phyloP scores from a whole-genome alignment of 2,888 invertebrate species.

The Embidobia sp. region DNA sequence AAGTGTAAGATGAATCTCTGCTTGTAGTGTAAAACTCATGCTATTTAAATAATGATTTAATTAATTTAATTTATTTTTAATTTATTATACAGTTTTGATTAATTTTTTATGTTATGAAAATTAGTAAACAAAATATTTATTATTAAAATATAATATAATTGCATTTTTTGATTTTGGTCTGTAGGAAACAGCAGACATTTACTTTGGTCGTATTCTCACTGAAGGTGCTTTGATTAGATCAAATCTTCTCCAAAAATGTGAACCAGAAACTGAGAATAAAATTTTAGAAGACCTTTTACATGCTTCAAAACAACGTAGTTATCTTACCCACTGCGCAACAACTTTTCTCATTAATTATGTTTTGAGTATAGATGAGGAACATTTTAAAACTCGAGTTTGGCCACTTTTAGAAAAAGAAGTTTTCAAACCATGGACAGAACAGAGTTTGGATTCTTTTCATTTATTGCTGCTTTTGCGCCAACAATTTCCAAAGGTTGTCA shows the following conservation, averaged over 20 bases:
- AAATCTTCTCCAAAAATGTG: constrained; percentile 83
- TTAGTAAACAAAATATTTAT: too few relatives aligned
- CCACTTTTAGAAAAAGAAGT: constrained; percentile 84
- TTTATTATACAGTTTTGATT: not conserved
- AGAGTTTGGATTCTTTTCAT: constrained; percentile 86
- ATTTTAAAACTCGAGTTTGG: constrained; percentile 84
- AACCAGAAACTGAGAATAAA: constrained; percentile 82
- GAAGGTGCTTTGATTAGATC: constrained; percentile 88
- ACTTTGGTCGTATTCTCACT: constrained; percentile 87
- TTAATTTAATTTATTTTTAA: constrained; percentile 9
- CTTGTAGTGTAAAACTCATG: constrained; percentile 1
- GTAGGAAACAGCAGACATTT: constrained; percentile 90
- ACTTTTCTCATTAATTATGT: constrained; percentile 85
- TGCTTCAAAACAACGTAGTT: constrained; percentile 85
- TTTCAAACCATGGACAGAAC: constrained; percentile 85
- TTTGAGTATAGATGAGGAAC: constrained; percentile 83
- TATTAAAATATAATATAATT: too few relatives aligned
- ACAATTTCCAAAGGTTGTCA: constrained; percentile 83
- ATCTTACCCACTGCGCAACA: constrained; percentile 84
- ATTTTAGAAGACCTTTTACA: constrained; percentile 82
- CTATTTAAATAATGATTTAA: too few relatives aligned
- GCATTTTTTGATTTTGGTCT: constrained; percentile 66
- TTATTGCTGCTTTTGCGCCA: constrained; percentile 83
- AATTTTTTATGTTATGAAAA: constrained; percentile 2
- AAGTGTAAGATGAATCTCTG: constrained; percentile 84